phyloP scores from a whole-genome alignment of 1,140 invertebrate species.

The Calosoma granatense region DNA sequence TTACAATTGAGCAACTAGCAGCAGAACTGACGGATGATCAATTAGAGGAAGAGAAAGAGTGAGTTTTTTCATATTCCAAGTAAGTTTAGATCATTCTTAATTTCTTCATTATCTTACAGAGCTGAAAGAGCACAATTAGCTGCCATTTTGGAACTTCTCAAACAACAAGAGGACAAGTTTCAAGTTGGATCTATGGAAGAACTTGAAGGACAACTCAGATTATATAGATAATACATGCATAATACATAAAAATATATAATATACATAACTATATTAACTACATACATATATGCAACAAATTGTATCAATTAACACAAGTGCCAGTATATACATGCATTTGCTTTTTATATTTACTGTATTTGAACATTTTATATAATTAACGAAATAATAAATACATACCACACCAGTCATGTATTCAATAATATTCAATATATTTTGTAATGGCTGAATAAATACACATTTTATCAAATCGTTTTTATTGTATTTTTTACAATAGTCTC shows the following conservation, averaged over 20 bases:
- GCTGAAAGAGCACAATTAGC: background rate
- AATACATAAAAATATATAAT: background rate
- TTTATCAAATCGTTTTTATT: no score
- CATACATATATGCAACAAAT: background rate
- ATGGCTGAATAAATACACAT: no score
- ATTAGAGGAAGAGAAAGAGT: background rate
- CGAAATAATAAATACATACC: no score
- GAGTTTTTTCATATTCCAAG: constrained; percentile 1
- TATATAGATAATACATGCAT: background rate
- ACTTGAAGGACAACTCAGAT: background rate
- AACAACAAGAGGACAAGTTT: constrained; percentile 3
- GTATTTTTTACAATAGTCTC: no score
- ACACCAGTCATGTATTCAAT: no score
- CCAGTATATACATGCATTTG: no score
- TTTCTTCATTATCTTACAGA: background rate
- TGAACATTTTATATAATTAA: background rate
- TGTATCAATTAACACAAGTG: background rate
- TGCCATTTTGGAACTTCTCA: background rate
- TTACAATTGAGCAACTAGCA: no score
- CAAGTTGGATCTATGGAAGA: background rate
- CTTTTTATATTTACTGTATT: background rate
- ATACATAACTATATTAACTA: background rate
- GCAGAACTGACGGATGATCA: background rate
- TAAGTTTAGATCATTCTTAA: no score
- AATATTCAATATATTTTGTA: no score